Percentiles rank a stretch among this genome's conserved stretches.
Conservation (phyloP, 2,797 vertebrate genomes). For the Chelidonichthys spinosus region DNA sequence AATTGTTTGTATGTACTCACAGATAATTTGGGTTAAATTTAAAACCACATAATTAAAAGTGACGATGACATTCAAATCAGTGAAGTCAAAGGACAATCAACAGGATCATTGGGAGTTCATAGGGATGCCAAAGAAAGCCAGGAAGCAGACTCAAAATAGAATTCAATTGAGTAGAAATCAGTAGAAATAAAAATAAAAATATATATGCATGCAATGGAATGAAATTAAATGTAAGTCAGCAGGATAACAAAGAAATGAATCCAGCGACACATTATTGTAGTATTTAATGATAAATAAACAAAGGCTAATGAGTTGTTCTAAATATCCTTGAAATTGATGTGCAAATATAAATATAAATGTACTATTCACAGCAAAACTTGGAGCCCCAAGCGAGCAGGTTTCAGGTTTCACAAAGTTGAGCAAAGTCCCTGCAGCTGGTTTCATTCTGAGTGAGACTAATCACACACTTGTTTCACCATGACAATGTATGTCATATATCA, state of each 20-base stretch:
- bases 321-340: neutral
- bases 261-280: neutral
- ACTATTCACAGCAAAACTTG: neutral
- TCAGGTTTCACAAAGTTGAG: conserved; percentile 1
- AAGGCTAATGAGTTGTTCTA: neutral
- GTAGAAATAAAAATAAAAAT: neutral
- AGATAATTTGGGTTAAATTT: neutral
- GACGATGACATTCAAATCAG: neutral
- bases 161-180: neutral
- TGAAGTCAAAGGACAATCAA: neutral
- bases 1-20: neutral
- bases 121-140: neutral
- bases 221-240: neutral
- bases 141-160: neutral
- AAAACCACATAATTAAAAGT: neutral
- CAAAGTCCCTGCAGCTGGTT: neutral
- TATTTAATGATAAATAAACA: neutral
- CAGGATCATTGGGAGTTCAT: neutral
- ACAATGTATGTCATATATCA: neutral
- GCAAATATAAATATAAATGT: neutral
- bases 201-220: neutral
- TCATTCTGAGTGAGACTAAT: neutral
- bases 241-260: neutral
- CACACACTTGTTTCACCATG: conserved; percentile 4
- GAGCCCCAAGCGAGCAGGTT: neutral